These are phyloP conservation scores for Varanus salvator DNA, from an alignment of 2,113 vertebrate genomes.

Conservation along the genomic window DNA sequence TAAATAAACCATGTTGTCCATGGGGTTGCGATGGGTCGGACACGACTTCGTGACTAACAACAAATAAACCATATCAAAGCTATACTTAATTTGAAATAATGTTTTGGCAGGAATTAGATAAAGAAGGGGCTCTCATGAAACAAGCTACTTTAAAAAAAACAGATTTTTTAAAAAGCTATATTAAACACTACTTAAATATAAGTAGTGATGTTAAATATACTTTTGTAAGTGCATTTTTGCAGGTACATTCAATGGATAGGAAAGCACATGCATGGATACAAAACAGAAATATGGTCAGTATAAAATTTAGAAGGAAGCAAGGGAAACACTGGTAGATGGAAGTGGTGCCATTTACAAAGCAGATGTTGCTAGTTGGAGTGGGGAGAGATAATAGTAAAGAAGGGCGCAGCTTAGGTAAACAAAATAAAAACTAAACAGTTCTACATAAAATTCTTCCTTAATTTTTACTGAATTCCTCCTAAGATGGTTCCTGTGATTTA, in stretches of 20 bases:
- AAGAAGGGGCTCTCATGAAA: background rate
- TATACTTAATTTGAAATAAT: no score
- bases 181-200: no score
- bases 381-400: background rate
- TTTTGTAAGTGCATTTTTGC: no score
- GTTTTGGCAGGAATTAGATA: background rate
- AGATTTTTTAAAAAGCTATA: no score
- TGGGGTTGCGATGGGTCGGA: no score
- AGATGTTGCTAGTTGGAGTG: background rate
- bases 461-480: background rate
- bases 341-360: background rate
- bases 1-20: no score
- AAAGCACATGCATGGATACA: background rate
- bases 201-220: no score
- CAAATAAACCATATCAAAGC: no score
- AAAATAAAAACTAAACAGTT: background rate
- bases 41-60: no score
- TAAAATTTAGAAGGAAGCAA: background rate
- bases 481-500: background rate
- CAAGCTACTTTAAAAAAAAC: background rate
- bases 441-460: background rate
- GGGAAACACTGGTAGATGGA: background rate
- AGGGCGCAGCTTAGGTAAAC: background rate
- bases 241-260: background rate
- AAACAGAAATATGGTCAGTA: background rate